phyloP scores from a whole-genome alignment of 2,888 invertebrate genomes.

The Epinotia nisella region DNA sequence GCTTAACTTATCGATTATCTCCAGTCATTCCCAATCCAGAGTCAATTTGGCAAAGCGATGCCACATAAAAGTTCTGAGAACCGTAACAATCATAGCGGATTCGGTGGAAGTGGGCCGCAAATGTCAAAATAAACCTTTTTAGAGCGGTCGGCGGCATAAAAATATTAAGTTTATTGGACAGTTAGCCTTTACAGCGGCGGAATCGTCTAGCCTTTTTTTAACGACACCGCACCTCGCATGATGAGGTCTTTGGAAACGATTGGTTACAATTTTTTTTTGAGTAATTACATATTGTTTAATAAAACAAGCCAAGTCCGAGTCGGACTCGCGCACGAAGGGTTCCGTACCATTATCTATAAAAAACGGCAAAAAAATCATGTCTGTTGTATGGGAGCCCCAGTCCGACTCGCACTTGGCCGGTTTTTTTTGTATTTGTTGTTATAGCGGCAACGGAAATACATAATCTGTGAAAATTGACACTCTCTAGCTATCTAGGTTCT shows the following conservation, averaged over 20 bases:
- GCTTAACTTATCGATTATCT: conserved; percentile 37
- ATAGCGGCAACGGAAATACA: too few relatives aligned
- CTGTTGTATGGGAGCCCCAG: too few relatives aligned
- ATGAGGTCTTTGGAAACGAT: background rate
- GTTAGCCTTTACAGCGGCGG: conserved; percentile 63
- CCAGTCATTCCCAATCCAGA: conserved; percentile 15
- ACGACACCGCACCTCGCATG: conserved; percentile 1
- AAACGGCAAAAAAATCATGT: too few relatives aligned
- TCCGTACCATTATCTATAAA: too few relatives aligned
- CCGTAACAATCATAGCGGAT: conserved; percentile 62
- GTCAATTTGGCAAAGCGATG: conserved; percentile 36
- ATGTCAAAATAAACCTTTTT: conserved; percentile 65
- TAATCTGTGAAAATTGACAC: too few relatives aligned
- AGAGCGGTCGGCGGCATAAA: conserved; percentile 71
- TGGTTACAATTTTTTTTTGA: too few relatives aligned
- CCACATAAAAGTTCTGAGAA: conserved; percentile 57
- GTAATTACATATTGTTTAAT: background rate
- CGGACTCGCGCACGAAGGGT: too few relatives aligned
- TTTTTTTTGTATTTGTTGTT: too few relatives aligned
- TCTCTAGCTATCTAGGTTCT: too few relatives aligned
- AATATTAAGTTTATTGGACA: conserved; percentile 75
- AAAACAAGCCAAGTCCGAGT: too few relatives aligned
- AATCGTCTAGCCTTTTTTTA: conserved; percentile 50
- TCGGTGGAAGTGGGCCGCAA: conserved; percentile 63
- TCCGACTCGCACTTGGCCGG: too few relatives aligned